phyloP scores from a whole-genome alignment of 23 tunicate species.

The Ascidia mentula region DNA sequence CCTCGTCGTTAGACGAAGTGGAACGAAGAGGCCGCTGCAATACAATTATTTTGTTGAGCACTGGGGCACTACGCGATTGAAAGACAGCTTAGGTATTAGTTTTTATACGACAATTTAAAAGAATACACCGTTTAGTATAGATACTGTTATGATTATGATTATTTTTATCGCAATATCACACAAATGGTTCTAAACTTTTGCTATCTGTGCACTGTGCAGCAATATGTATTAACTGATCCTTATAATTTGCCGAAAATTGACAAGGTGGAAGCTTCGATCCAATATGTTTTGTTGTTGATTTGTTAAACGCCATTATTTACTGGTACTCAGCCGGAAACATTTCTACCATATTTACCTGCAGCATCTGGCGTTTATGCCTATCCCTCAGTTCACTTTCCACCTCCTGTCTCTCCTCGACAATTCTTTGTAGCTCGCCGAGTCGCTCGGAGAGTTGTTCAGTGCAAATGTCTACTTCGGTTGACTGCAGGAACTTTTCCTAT shows the following conservation, averaged over 20 bases:
- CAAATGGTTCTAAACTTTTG: too few relatives aligned
- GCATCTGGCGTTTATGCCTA: neutral
- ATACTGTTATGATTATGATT: too few relatives aligned
- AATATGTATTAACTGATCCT: too few relatives aligned
- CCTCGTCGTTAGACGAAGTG: slow-evolving; percentile 71
- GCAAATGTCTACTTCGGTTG: slow-evolving; percentile 33
- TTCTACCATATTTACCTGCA: neutral
- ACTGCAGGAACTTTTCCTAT: slow-evolving; percentile 51
- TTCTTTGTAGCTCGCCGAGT: slow-evolving; percentile 41
- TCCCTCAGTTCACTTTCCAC: slow-evolving; percentile 52
- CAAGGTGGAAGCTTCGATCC: too few relatives aligned
- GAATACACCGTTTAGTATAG: too few relatives aligned
- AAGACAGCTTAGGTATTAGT: too few relatives aligned
- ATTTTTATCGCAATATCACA: too few relatives aligned
- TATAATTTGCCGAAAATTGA: too few relatives aligned
- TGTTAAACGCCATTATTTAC: neutral
- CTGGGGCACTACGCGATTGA: too few relatives aligned
- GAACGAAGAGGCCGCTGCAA: slow-evolving; percentile 52
- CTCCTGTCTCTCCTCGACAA: slow-evolving; percentile 46
- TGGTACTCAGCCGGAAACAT: neutral
- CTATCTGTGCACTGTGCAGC: too few relatives aligned
- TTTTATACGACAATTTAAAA: too few relatives aligned
- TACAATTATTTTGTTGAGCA: neutral
- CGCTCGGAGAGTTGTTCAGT: slow-evolving; percentile 48
- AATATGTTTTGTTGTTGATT: too few relatives aligned